Conservation (phyloP, 2,888 invertebrate genomes). For the Coecobrya sp. region DNA sequence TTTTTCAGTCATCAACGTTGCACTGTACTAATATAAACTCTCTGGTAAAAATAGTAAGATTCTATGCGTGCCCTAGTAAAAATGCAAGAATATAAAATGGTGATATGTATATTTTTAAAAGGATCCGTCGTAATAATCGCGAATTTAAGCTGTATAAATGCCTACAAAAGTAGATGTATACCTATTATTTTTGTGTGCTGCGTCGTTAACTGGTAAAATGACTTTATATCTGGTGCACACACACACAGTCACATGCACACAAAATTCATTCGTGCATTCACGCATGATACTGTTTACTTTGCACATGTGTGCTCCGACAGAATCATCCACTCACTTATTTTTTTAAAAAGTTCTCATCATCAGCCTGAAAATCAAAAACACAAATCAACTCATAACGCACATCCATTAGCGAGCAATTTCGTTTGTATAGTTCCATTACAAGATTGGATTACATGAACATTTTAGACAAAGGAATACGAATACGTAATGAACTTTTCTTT, state of each 20-base stretch:
- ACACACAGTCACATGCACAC: not conserved
- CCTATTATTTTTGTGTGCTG: slow-evolving; percentile 46
- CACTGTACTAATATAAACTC: not conserved
- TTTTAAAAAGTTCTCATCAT: slow-evolving; percentile 22
- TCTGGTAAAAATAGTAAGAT: slow-evolving; percentile 2
- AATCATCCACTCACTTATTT: slow-evolving; percentile 30
- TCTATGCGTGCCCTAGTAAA: slow-evolving; percentile 60
- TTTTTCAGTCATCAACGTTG: not conserved
- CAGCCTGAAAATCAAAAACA: not conserved
- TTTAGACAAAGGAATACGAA: not conserved
- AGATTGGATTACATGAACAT: not conserved
- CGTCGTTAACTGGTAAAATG: slow-evolving; percentile 58
- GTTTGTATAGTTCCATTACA: not conserved
- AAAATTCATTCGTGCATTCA: slow-evolving; percentile 65
- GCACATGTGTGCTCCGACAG: not conserved
- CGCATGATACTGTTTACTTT: slow-evolving; percentile 60
- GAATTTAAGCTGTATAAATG: slow-evolving; percentile 47
- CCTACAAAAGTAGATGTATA: not conserved
- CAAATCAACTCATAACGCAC: slow-evolving; percentile 25
- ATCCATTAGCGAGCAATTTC: not conserved
- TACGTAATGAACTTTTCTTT: not conserved
- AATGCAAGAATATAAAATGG: not conserved
- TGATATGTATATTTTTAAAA: not conserved
- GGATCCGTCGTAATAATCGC: not conserved
- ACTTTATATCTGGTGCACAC: slow-evolving; percentile 12